Evolutionary conservation across 2,888 invertebrate genomes (phyloP).

Genomic region (Athalia circularis): DNA sequence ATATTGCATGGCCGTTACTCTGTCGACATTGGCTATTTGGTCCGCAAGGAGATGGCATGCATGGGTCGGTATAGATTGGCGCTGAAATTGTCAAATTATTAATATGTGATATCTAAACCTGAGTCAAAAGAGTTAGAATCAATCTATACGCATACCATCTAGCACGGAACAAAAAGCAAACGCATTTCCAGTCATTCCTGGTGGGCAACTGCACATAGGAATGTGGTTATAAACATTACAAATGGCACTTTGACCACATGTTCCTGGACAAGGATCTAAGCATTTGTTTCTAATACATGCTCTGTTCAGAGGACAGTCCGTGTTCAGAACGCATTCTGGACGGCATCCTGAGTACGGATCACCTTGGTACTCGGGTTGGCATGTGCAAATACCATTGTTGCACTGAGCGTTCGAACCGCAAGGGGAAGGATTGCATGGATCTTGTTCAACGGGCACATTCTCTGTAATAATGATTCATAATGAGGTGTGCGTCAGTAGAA

Average conservation of each 20-base stretch:
- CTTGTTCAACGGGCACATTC: slow-evolving; percentile 67
- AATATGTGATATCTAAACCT: neutral
- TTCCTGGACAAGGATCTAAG: slow-evolving; percentile 80
- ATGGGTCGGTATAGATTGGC: slow-evolving; percentile 78
- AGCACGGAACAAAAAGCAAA: slow-evolving; percentile 78
- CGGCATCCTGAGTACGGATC: slow-evolving; percentile 82
- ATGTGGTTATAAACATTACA: slow-evolving; percentile 86
- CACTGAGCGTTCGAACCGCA: slow-evolving; percentile 84
- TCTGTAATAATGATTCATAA: slow-evolving; percentile 65
- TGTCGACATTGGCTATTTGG: slow-evolving; percentile 86
- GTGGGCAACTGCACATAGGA: slow-evolving; percentile 84
- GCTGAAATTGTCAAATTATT: slow-evolving; percentile 59
- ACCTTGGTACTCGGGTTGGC: slow-evolving; percentile 76
- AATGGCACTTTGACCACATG: slow-evolving; percentile 83
- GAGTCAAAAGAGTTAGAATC: neutral
- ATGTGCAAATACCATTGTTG: slow-evolving; percentile 75
- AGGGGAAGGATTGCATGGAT: slow-evolving; percentile 81
- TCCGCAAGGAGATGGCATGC: slow-evolving; percentile 85
- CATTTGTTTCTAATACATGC: slow-evolving; percentile 83
- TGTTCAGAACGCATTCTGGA: slow-evolving; percentile 83
- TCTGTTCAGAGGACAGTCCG: slow-evolving; percentile 79
- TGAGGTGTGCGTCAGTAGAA: slow-evolving; percentile 59
- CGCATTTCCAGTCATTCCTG: slow-evolving; percentile 82
- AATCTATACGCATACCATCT: slow-evolving; percentile 67
- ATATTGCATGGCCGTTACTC: slow-evolving; percentile 83